Conservation (phyloP, 2,797 vertebrate genomes). For the Cuculus canorus region DNA sequence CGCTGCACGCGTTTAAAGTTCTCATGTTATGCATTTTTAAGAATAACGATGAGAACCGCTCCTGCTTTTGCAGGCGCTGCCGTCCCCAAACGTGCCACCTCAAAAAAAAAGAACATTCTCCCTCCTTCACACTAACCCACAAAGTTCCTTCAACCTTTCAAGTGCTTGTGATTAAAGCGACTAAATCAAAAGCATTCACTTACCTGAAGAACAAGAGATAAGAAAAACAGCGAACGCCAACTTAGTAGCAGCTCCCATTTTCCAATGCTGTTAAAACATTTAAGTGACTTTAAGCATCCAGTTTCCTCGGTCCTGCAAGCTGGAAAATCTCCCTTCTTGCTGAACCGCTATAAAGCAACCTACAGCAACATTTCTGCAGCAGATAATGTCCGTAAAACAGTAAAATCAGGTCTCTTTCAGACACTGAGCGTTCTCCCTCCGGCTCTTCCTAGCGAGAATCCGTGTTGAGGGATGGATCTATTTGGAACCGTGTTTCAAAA, state of each 20-base stretch:
- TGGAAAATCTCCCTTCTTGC: conserved; percentile 73
- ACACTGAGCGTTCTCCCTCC: not conserved
- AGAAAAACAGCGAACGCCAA: conserved; percentile 97
- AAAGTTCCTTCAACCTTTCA: not conserved
- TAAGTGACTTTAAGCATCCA: conserved; percentile 73
- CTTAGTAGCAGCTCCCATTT: conserved; percentile 98
- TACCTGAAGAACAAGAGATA: conserved; percentile 98
- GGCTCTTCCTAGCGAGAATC: conserved; percentile 15
- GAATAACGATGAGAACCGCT: not conserved
- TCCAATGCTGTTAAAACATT: conserved; percentile 77
- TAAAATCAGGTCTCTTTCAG: conserved; percentile 44
- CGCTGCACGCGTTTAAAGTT: not conserved
- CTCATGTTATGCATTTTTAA: not conserved
- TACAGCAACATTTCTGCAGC: conserved; percentile 53
- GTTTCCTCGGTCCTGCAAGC: conserved; percentile 72
- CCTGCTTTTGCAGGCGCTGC: not conserved
- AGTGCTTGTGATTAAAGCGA: not conserved
- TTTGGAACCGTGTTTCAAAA: conserved; percentile 68
- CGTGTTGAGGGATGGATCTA: conserved; percentile 25
- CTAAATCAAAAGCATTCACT: conserved; percentile 63
- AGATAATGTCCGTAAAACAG: conserved; percentile 32
- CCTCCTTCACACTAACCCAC: not conserved
- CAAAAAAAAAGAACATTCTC: not conserved
- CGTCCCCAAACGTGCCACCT: not conserved
- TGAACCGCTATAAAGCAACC: conserved; percentile 72